Base-by-base conservation (phyloP, 2,888 invertebrate genomes). In the Lasioglossum lativentre region DNA sequence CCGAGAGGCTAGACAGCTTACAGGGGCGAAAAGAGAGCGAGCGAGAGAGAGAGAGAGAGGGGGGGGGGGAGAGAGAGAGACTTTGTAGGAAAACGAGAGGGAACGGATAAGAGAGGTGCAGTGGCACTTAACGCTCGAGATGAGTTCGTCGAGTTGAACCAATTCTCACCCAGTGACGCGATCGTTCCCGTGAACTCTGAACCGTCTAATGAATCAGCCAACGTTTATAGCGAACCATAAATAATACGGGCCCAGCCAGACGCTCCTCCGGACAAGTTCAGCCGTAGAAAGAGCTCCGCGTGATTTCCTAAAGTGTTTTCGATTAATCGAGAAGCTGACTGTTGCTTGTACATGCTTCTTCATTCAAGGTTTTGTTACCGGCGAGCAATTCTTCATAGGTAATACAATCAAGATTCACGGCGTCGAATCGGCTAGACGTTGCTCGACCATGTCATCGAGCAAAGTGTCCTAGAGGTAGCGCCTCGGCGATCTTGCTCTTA, bases 111-210 rank as follows among this genome's bases (percentile, higher is more conserved):
- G 82, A 76, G 78, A 59, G 73, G 82, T 78, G 85, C 85, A 84
- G 80, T 70, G 80, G 74, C 86, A 86, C 90, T 88, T 86, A 83
- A 86, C 82, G 82, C 82, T 75, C 72, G 81, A 85, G 88, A 90
- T 82, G 88, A 89, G 89, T 82, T 70, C 71, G 75, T 70, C 82
- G 81, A 86, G 86, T 86, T 90, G 90, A 85, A 89, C 91, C 89
- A 90, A 91, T 91, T 92, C 91, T 90, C 86, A 86, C 84, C 76
- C 87, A 40, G 84, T 92, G 91, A 92, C 88, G 91, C 88, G 90
- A 92, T 81, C 86, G 87, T 87, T 92, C 88, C 81, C 86, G 83
- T 87, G 87, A 90, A 88, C 87, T 85, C 80, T 86, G 88, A 86
- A 90, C 88, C 85, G 71, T 10, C 85, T 76, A 87, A 88, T 88